Evolutionary conservation across 2,113 vertebrate species (phyloP).

Genomic region (Phoxinus phoxinus): DNA sequence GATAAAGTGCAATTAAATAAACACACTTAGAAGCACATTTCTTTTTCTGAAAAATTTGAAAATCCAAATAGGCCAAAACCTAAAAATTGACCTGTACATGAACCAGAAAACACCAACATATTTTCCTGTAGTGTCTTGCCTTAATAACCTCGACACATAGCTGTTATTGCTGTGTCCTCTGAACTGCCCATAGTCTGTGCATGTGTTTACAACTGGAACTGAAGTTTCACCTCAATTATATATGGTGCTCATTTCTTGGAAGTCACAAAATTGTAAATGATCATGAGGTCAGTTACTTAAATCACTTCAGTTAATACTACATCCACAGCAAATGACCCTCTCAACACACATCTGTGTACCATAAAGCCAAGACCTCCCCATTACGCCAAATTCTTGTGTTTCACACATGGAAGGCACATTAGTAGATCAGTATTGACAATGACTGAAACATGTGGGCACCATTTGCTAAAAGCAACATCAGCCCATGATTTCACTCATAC

Average conservation of each 20-base stretch:
- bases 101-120: too few relatives aligned
- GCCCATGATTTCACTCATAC: constrained; percentile 16
- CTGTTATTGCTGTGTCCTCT: not conserved
- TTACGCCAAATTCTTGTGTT: constrained; percentile 54
- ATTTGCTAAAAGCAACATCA: constrained; percentile 36
- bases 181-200: not conserved
- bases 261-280: constrained; percentile 70
- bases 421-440: constrained; percentile 54
- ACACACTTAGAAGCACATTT: too few relatives aligned
- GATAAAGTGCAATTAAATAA: too few relatives aligned
- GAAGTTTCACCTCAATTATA: constrained; percentile 65
- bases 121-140: too few relatives aligned
- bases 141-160: not conserved
- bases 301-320: constrained; percentile 69
- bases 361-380: constrained; percentile 52
- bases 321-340: constrained; percentile 71
- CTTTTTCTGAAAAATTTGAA: too few relatives aligned
- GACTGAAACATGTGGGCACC: constrained; percentile 50
- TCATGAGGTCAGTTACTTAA: constrained; percentile 61
- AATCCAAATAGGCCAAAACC: too few relatives aligned
- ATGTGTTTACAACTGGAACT: constrained; percentile 14
- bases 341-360: constrained; percentile 75
- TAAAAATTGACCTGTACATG: too few relatives aligned
- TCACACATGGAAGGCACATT: constrained; percentile 62
- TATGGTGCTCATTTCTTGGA: constrained; percentile 60